These are phyloP conservation scores for Argynnis bischoffii DNA, from an alignment of 2,888 invertebrate species.

Conservation along the genomic window DNA sequence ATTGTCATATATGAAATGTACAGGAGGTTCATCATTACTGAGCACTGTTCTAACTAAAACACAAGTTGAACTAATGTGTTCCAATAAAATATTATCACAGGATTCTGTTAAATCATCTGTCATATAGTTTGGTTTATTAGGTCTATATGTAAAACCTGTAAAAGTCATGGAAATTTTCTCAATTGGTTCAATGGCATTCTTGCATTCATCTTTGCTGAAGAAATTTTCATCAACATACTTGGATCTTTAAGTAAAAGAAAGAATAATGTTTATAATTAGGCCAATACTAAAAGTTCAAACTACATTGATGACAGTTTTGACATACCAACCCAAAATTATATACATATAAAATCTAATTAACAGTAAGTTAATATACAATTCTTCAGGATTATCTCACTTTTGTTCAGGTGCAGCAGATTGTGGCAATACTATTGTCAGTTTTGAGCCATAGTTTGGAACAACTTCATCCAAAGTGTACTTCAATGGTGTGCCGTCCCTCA, in stretches of 20 bases:
- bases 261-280: background rate
- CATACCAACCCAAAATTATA: no score
- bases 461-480: conserved; percentile 83
- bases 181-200: conserved; percentile 21
- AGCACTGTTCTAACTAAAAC: conserved; percentile 5
- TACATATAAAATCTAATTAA: no score
- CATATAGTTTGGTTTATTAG: conserved; percentile 6
- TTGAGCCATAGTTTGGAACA: conserved; percentile 88
- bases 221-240: conserved; percentile 1
- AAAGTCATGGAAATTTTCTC: conserved; percentile 31
- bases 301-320: background rate
- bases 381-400: conserved; percentile 60
- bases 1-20: conserved; percentile 15
- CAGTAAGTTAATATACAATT: background rate
- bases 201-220: conserved; percentile 19
- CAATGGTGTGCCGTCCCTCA: conserved; percentile 80
- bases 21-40: conserved; percentile 16
- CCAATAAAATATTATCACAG: conserved; percentile 14
- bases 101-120: conserved; percentile 24
- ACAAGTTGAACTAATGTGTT: conserved; percentile 21
- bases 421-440: conserved; percentile 87
- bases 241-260: conserved; percentile 20
- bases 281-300: background rate
- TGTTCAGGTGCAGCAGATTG: conserved; percentile 59
- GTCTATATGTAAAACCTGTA: conserved; percentile 35